These are phyloP conservation scores for Drosophila paramelanica DNA, from an alignment of 2,888 invertebrate species.

Conservation along the genomic window DNA sequence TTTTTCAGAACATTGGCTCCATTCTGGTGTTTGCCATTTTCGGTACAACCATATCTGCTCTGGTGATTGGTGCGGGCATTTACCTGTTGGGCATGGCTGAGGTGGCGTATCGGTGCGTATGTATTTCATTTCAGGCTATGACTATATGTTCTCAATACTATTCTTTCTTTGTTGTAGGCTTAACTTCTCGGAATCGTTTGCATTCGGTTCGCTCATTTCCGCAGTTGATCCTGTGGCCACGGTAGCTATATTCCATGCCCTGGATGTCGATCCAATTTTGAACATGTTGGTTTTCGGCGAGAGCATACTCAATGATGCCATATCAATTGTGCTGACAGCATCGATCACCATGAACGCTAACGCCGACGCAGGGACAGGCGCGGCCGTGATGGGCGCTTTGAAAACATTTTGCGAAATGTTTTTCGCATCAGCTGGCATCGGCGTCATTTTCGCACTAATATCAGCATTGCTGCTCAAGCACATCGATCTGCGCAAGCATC, in stretches of 20 bases:
- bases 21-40: constrained; percentile 98
- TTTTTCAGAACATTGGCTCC: constrained; percentile 99
- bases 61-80: constrained; percentile 98
- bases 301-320: constrained; percentile 95
- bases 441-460: constrained; percentile 96
- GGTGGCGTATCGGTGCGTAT: constrained; percentile 90
- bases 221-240: constrained; percentile 99
- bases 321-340: constrained; percentile 98
- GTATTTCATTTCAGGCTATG: neutral
- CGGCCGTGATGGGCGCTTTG: constrained; percentile 94
- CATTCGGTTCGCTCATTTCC: constrained; percentile 97
- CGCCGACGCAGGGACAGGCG: constrained; percentile 88
- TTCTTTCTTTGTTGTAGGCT: constrained; percentile 88
- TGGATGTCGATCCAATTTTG: constrained; percentile 98
- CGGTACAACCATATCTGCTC: constrained; percentile 98
- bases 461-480: constrained; percentile 97
- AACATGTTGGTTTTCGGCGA: constrained; percentile 99
- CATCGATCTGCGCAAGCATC: constrained; percentile 97
- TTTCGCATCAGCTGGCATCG: constrained; percentile 98
- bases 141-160: constrained; percentile 85
- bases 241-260: constrained; percentile 98
- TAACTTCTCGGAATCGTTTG: constrained; percentile 98
- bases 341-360: constrained; percentile 90
- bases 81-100: constrained; percentile 96
- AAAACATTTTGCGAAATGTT: constrained; percentile 98